phyloP scores from a whole-genome alignment of 2,113 vertebrate genomes.

The Nannobrachium achirus region DNA sequence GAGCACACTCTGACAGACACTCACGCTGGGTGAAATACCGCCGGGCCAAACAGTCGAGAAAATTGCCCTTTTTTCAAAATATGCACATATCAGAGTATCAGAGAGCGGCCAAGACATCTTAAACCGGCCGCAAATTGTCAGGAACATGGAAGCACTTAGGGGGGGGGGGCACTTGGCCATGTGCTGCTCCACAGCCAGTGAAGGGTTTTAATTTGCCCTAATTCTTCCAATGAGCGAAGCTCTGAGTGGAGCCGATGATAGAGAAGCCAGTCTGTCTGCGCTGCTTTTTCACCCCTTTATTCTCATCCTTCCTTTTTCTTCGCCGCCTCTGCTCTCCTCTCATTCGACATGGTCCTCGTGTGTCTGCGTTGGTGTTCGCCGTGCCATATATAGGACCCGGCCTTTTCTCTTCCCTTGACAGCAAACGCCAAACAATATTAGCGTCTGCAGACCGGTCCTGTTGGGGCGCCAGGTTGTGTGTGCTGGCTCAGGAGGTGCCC shows the following conservation, averaged over 20 bases:
- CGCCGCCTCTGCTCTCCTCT: constrained; percentile 28
- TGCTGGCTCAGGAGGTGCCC: not conserved
- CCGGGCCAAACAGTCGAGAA: constrained; percentile 25
- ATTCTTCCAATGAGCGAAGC: constrained; percentile 47
- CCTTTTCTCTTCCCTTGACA: constrained; percentile 11
- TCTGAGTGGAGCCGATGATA: constrained; percentile 47
- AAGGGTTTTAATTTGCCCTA: constrained; percentile 44
- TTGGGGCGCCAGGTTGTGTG: not conserved
- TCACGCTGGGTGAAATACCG: constrained; percentile 40
- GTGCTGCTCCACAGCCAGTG: constrained; percentile 60
- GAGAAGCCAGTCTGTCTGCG: constrained; percentile 28
- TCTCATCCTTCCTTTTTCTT: constrained; percentile 19
- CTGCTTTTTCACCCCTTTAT: constrained; percentile 18
- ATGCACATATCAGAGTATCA: constrained; percentile 62
- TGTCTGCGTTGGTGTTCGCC: constrained; percentile 20
- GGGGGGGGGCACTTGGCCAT: constrained; percentile 55
- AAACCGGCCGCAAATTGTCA: constrained; percentile 78
- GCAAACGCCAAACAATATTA: constrained; percentile 36
- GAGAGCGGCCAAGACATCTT: constrained; percentile 78
- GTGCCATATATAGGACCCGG: not conserved
- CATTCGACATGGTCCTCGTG: constrained; percentile 37
- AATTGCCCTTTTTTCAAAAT: constrained; percentile 66
- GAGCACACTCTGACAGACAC: constrained; percentile 26
- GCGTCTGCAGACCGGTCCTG: not conserved
- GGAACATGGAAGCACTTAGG: constrained; percentile 80